Percentiles rank a stretch among this genome's conserved stretches.
Conservation (phyloP, 2,113 vertebrate species). For the Ondatra zibethicus region DNA sequence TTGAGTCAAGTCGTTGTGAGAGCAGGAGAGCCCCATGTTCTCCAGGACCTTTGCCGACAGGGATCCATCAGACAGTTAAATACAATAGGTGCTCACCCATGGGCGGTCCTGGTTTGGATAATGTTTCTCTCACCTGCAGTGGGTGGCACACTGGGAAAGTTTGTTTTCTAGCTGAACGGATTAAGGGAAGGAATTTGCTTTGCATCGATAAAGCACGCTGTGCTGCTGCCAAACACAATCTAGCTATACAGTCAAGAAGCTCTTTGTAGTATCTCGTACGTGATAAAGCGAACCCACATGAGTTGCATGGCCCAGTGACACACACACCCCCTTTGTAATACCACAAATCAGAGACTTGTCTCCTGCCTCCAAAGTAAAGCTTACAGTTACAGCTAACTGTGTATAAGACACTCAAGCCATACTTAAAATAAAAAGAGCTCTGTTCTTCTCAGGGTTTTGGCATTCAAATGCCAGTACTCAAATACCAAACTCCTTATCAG, state of each 20-base stretch:
- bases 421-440: constrained; percentile 61
- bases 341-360: neutral
- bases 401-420: neutral
- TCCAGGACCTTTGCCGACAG: neutral
- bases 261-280: neutral
- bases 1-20: neutral
- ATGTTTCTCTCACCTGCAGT: constrained; percentile 17
- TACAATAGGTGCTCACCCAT: neutral
- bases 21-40: neutral
- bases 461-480: constrained; percentile 72
- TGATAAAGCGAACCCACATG: neutral
- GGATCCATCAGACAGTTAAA: neutral
- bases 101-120: neutral
- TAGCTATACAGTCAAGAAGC: constrained; percentile 5
- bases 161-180: constrained; percentile 45
- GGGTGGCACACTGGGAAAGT: neutral
- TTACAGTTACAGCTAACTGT: constrained; percentile 32
- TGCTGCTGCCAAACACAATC: constrained; percentile 29
- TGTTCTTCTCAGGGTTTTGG: constrained; percentile 66
- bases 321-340: neutral
- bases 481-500: constrained; percentile 68
- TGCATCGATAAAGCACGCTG: constrained; percentile 28
- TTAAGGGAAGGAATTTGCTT: constrained; percentile 64
- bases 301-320: neutral
- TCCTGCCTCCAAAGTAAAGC: constrained; percentile 55